Conservation (phyloP, 2,888 invertebrate genomes). For the Chydorus sphaericus region DNA sequence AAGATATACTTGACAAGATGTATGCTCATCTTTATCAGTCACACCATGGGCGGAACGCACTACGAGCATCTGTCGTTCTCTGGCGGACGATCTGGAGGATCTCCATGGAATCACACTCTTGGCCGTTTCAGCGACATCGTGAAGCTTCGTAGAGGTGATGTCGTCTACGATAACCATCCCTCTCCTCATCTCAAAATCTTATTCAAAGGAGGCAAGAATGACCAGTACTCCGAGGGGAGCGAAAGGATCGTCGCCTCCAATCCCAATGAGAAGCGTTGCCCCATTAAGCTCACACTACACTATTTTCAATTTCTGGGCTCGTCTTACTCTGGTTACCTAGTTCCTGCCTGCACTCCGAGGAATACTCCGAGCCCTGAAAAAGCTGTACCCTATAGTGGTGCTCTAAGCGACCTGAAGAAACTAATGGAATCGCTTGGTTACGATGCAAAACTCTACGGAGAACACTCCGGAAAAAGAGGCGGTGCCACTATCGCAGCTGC, state of each 20-base stretch:
- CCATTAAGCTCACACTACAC: not conserved
- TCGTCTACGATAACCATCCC: not conserved
- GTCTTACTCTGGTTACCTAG: not conserved
- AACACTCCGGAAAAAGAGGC: not conserved
- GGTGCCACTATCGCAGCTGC: not conserved
- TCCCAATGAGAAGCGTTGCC: not conserved
- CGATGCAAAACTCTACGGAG: not conserved
- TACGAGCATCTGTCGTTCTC: not conserved
- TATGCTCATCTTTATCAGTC: not conserved
- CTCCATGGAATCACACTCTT: not conserved
- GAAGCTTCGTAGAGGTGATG: not conserved
- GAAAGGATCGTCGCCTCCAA: not conserved
- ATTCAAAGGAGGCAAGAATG: not conserved
- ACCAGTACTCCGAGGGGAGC: not conserved
- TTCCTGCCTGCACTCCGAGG: not conserved
- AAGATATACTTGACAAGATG: not conserved
- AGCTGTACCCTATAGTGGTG: not conserved
- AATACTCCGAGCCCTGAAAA: not conserved
- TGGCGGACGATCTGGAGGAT: not conserved
- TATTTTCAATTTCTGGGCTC: not conserved
- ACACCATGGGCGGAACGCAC: not conserved
- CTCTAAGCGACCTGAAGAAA: not conserved
- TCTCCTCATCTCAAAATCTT: not conserved
- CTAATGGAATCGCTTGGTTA: not conserved
- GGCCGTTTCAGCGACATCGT: not conserved